A percentile compares a stretch with the other conserved stretches of the same genome.
Conservation (phyloP, 1,140 invertebrate genomes). For the Calycopis cecrops region DNA sequence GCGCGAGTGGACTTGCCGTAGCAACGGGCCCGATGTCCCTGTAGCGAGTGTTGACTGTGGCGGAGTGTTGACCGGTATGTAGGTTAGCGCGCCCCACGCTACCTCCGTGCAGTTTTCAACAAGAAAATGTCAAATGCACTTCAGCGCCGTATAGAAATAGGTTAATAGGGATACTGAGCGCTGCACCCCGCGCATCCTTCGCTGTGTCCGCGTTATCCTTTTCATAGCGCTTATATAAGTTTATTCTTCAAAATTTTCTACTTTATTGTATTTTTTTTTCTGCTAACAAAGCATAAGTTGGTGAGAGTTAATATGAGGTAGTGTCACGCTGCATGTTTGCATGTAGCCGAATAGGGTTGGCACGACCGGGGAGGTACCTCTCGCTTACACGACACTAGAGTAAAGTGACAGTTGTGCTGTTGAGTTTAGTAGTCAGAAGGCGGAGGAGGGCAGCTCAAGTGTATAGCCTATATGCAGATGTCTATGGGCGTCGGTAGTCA, state of each 20-base stretch:
- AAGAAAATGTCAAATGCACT: slow-evolving; percentile 68
- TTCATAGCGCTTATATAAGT: not conserved
- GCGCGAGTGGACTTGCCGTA: slow-evolving; percentile 43
- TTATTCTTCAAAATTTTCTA: not conserved
- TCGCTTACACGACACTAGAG: too few relatives aligned
- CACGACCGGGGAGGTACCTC: too few relatives aligned
- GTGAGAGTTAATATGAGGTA: too few relatives aligned
- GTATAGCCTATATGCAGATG: too few relatives aligned
- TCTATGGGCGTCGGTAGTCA: too few relatives aligned
- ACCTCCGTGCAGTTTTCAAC: slow-evolving; percentile 59
- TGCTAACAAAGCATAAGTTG: too few relatives aligned
- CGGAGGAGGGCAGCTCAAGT: too few relatives aligned
- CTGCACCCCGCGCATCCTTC: slow-evolving; percentile 17
- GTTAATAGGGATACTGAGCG: slow-evolving; percentile 47
- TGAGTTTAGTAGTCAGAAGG: too few relatives aligned
- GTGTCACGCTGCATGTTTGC: too few relatives aligned
- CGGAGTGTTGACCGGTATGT: slow-evolving; percentile 74
- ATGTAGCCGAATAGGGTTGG: too few relatives aligned
- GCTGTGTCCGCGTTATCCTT: not conserved
- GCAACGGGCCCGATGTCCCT: slow-evolving; percentile 66
- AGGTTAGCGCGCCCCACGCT: slow-evolving; percentile 59
- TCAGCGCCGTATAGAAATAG: slow-evolving; percentile 43
- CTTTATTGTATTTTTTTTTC: too few relatives aligned
- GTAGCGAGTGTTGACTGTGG: slow-evolving; percentile 72
- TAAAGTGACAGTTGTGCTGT: too few relatives aligned